Percentiles rank a stretch among this genome's conserved stretches.
These are phyloP conservation scores for Nephrotoma appendiculata DNA, from an alignment of 2,888 invertebrate genomes.

Conservation along the genomic window DNA sequence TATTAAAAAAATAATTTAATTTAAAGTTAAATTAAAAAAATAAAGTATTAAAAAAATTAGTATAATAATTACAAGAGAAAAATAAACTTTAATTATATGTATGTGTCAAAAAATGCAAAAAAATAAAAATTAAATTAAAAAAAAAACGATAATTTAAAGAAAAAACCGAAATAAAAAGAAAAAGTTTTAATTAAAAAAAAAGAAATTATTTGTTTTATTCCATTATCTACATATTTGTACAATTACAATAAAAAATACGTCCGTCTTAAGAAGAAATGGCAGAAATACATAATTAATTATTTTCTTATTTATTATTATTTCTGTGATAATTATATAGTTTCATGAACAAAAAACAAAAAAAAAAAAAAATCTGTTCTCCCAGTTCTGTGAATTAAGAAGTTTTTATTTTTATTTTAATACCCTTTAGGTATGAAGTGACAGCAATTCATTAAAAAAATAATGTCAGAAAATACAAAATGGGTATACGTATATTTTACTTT, in stretches of 20 bases:
- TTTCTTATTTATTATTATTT: background rate
- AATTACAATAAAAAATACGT: background rate
- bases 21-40: background rate
- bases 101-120: background rate
- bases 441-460: background rate
- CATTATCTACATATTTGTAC: background rate
- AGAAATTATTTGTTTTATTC: background rate
- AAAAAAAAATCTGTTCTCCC: background rate
- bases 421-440: background rate
- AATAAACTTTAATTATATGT: background rate
- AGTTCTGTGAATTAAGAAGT: background rate
- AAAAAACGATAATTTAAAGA: background rate
- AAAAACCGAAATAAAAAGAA: background rate
- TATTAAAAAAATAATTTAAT: background rate
- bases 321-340: background rate
- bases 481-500: background rate
- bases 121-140: background rate
- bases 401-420: background rate
- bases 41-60: background rate
- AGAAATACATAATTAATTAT: background rate
- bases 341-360: background rate
- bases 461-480: background rate
- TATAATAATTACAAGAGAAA: background rate
- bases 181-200: background rate
- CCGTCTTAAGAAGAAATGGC: background rate